Base-by-base conservation (phyloP, 2,113 vertebrate species). In the Chloropsis cyanopogon region DNA sequence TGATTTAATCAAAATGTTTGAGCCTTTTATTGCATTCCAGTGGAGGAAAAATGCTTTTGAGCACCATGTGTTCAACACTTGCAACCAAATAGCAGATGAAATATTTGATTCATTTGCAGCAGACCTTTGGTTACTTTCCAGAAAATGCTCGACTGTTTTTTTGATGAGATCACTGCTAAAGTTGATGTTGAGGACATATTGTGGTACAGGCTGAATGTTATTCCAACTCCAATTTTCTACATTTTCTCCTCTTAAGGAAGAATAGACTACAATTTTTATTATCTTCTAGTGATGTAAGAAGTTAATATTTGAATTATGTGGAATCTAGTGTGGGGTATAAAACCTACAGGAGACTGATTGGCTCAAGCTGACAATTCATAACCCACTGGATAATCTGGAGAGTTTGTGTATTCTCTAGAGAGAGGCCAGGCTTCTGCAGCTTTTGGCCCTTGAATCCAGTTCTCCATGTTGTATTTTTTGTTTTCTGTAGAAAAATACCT, bases 1-100 rank as follows among this genome's bases (percentile, higher is more conserved):
- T 95, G 90, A 57, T 94, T 96, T 97, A 93, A 95, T 93, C 86
- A 97, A 97, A 94, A 94, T 86, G 65, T 93, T 96, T 90, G 88
- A 95, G 92, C 72, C 14, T 93, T 95, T 93, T 93, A 95, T 83
- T 94, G 76, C 91, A 90, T 96, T 96, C 90, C 93, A 92, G 19
- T 61, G 80, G 86, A 88, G 82, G 49, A 95, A 95, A 95, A 96
- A 94, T 85, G 29, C 49, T 90, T 95, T 93, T 96, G 79, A 96
- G 77, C 64, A 82, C 92, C 92, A 94, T 95, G 88, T 96, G 94
- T 92, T 97, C 90, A 90, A 90, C 93, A 96, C 82, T 96, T 88
- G 93, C 95, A 93, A 93, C 68, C 41, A 92, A 94, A 92, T 8
- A 95, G 56, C 80, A 93, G 82, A 96, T 92, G 86, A 95, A 94